Evolutionary conservation across 2,797 vertebrate species (phyloP).

Genomic region (Decapterus maruadsi): DNA sequence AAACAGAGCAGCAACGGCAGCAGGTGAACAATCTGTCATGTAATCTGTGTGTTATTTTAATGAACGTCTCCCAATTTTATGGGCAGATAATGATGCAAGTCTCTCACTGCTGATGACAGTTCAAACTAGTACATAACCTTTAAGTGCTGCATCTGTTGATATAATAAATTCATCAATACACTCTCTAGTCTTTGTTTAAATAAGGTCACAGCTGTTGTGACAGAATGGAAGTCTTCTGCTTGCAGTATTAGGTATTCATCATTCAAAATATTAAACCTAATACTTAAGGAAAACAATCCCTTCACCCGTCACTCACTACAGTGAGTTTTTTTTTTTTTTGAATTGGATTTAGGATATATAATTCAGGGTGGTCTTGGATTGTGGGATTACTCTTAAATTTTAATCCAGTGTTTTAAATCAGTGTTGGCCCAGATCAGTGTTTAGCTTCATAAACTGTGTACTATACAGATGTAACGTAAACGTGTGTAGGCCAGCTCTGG

Average conservation of each 20-base stretch:
- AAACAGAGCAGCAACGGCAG: constrained; percentile 8
- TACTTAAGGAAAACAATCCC: constrained; percentile 1
- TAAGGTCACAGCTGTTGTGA: constrained; percentile 31
- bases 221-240: constrained; percentile 10
- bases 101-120: constrained; percentile 11
- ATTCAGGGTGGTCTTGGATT: background rate
- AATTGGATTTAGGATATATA: background rate
- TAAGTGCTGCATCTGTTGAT: constrained; percentile 22
- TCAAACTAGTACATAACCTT: constrained; percentile 22
- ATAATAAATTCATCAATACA: constrained; percentile 18
- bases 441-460: constrained; percentile 3
- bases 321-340: background rate
- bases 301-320: background rate
- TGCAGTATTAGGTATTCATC: background rate
- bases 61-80: constrained; percentile 17
- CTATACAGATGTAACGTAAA: constrained; percentile 26
- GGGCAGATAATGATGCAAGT: constrained; percentile 2
- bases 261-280: background rate
- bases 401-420: constrained; percentile 33
- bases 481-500: constrained; percentile 31
- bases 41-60: constrained; percentile 10
- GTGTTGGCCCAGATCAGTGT: constrained; percentile 10
- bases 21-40: constrained; percentile 5
- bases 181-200: constrained; percentile 13
- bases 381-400: background rate